Evolutionary conservation across 2,113 vertebrate genomes (phyloP).

Genomic region (Pelusios castaneus): DNA sequence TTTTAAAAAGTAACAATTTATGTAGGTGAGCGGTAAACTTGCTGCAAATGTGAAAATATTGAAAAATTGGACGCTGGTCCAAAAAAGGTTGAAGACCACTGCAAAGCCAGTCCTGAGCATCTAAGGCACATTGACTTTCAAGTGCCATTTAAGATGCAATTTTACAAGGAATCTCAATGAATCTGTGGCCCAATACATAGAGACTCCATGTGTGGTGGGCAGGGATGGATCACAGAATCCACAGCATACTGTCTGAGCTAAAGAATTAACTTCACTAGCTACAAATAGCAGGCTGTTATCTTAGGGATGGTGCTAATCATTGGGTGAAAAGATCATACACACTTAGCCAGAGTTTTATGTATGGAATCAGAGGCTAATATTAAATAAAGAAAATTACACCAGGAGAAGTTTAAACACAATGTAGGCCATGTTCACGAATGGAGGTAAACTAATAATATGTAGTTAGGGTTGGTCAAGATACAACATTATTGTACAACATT

Average conservation of each 20-base stretch:
- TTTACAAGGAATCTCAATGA: background rate
- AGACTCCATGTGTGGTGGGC: rapidly evolving
- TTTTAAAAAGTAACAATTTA: too few relatives aligned
- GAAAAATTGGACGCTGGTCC: too few relatives aligned
- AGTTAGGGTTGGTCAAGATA: background rate
- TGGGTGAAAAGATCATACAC: background rate
- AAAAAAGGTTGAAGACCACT: too few relatives aligned
- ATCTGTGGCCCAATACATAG: rapidly evolving
- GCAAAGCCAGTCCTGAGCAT: background rate
- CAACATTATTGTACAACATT: too few relatives aligned
- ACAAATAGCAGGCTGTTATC: background rate
- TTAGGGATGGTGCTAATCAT: background rate
- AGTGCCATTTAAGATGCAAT: rapidly evolving
- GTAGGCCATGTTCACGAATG: background rate
- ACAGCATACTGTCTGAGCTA: background rate
- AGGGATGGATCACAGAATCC: background rate
- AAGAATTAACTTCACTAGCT: background rate
- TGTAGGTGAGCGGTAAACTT: too few relatives aligned
- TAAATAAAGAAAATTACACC: background rate
- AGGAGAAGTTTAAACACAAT: background rate
- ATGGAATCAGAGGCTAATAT: background rate
- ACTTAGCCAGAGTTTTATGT: background rate
- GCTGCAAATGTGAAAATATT: too few relatives aligned
- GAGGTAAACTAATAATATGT: background rate
- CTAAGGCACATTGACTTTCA: background rate